Conservation (phyloP, 2,113 vertebrate species). For the Hiodon tergisus region DNA sequence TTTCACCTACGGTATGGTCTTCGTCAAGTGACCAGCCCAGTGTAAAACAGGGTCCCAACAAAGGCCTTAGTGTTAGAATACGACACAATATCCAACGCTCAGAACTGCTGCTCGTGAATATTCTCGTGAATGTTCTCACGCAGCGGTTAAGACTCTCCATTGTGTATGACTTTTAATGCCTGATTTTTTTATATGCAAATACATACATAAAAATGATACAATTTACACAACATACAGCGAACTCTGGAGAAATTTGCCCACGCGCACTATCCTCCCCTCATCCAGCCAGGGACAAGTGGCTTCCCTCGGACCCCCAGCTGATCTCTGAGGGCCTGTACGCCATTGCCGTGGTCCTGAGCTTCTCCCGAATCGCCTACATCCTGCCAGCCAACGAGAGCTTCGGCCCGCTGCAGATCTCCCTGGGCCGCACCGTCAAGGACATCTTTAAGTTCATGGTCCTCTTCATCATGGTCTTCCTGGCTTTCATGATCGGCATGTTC, state of each 20-base stretch:
- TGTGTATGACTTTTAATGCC: too few species aligned
- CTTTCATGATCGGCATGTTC: conserved; percentile 92
- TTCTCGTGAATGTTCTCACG: too few species aligned
- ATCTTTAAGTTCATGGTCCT: conserved; percentile 93
- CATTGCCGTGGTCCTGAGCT: conserved; percentile 83
- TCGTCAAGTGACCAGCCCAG: too few species aligned
- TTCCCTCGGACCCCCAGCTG: conserved; percentile 85
- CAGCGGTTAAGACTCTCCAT: too few species aligned
- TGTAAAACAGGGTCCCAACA: neutral
- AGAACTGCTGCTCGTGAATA: too few species aligned
- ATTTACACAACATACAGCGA: neutral
- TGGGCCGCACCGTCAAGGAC: conserved; percentile 84
- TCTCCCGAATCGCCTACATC: conserved; percentile 82
- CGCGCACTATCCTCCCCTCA: conserved; percentile 24
- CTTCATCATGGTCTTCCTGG: conserved; percentile 88
- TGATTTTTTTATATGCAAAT: too few species aligned
- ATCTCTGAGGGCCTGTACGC: conserved; percentile 86
- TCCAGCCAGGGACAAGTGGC: conserved; percentile 83
- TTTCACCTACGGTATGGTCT: conserved; percentile 70
- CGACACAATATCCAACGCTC: too few species aligned
- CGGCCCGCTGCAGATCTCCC: conserved; percentile 83
- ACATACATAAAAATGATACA: neutral
- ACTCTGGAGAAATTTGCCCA: neutral
- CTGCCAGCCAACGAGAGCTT: conserved; percentile 89
- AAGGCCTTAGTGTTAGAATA: neutral